Conservation (phyloP, 2,113 vertebrate species). For the Dunckerocampus dactyliophorus region DNA sequence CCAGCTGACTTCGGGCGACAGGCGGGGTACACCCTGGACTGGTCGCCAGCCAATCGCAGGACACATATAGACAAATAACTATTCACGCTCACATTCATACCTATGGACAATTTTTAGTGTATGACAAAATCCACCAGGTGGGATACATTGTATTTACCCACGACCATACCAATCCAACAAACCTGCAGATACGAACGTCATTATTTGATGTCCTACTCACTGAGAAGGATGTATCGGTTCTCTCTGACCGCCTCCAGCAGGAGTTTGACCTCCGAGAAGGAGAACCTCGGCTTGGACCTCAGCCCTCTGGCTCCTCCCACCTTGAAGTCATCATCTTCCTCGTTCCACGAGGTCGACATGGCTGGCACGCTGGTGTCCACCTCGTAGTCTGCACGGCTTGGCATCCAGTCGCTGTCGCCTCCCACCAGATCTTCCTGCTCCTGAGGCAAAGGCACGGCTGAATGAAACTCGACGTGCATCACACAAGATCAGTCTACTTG, state of each 20-base stretch:
- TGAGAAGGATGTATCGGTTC: conserved; percentile 64
- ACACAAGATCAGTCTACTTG: no score
- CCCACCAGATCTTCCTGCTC: not conserved
- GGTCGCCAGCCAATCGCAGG: no score
- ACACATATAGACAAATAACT: no score
- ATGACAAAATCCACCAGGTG: not conserved
- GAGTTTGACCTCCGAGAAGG: conserved; percentile 51
- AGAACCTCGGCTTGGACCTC: conserved; percentile 56
- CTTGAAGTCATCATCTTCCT: conserved; percentile 34
- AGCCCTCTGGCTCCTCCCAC: conserved; percentile 15
- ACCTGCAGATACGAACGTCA: not conserved
- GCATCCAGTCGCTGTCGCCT: not conserved
- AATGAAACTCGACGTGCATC: no score
- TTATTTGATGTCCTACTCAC: conserved; percentile 40
- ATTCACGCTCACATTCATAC: no score
- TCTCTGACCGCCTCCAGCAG: conserved; percentile 61
- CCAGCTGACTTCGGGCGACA: no score
- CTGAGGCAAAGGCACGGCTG: not conserved
- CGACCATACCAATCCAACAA: not conserved
- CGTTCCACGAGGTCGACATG: conserved; percentile 40
- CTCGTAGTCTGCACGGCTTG: not conserved
- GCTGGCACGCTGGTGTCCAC: not conserved
- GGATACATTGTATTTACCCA: not conserved
- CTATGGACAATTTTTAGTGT: no score
- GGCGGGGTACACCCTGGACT: no score